Evolutionary conservation across 2,797 vertebrate genomes (phyloP).

Genomic region (Sarcophilus harrisii): DNA sequence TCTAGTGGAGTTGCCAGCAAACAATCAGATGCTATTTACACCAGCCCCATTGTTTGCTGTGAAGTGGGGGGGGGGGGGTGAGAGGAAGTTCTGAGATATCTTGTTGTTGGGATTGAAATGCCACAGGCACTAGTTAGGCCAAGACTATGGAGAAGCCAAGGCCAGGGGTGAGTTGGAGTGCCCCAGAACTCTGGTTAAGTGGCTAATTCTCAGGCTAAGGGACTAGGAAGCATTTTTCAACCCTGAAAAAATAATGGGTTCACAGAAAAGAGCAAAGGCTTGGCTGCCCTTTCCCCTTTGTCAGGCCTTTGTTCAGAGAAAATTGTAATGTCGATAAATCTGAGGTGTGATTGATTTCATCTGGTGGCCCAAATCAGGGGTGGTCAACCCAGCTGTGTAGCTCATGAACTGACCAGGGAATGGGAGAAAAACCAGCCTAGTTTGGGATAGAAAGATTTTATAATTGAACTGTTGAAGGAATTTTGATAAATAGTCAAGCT

Average conservation of each 20-base stretch:
- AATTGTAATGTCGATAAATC: constrained; percentile 55
- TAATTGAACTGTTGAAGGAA: constrained; percentile 79
- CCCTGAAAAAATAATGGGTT: constrained; percentile 30
- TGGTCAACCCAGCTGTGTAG: constrained; percentile 54
- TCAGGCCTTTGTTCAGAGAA: constrained; percentile 6
- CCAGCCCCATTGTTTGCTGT: not conserved
- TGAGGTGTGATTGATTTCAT: constrained; percentile 74
- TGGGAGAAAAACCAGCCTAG: constrained; percentile 75
- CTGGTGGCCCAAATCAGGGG: constrained; percentile 58
- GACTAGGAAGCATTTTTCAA: not conserved
- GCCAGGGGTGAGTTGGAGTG: not conserved
- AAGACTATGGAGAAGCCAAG: not conserved
- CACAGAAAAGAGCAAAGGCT: constrained; percentile 61
- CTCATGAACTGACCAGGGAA: constrained; percentile 65
- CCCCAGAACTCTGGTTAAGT: not conserved
- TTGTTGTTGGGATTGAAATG: constrained; percentile 32
- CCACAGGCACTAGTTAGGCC: not conserved
- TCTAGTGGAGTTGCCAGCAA: constrained; percentile 42
- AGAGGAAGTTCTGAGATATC: not conserved
- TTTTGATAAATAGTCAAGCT: constrained; percentile 75
- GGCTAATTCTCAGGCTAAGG: not conserved
- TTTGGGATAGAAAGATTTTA: constrained; percentile 68
- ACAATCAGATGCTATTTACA: not conserved
- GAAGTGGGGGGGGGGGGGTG: not conserved
- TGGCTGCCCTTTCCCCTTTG: constrained; percentile 51